Base-by-base conservation (phyloP, 2,797 vertebrate species). In the Phoeniculus purpureus region DNA sequence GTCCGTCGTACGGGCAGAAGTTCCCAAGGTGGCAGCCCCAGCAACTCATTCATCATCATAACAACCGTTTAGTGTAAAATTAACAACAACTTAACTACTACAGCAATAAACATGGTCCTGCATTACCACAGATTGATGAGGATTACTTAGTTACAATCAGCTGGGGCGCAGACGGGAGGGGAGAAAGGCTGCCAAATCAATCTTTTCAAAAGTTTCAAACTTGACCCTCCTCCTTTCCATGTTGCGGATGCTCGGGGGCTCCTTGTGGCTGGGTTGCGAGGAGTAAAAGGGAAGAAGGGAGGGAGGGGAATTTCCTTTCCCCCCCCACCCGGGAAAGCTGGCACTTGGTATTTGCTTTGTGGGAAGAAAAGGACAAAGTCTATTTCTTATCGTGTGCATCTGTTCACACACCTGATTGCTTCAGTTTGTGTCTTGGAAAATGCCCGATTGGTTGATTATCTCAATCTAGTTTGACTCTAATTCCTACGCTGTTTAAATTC, bases 51-150 rank as follows among this genome's bases (percentile, higher is more conserved):
- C 96, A 97, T 98, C 97, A 97, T 97, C 94, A 96, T 97, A 98
- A 97, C 97, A 97, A 96, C 96, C 94, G 91, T 97, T 98, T 97
- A 97, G 96, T 97, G 96, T 97, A 97, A 98, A 98, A 98, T 97
- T 98, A 98, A 98, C 97, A 98, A 96, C 97, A 97, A 97, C 93
- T 97, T 97, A 97, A 97, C 96, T 97, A 97, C 95, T 90, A 94
- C 95, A 95, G 86, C 96, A 96, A 96, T 97, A 97, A 97, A 97
- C 96, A 97, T 83, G 96, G 93, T 76, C 94, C 96, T 97, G 96
- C 93, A 97, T 91, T 97, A 97, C 95, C 62, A 94, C 92, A 96
- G 97, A 97, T 94, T 96, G 97, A 97, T 96, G 94, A 96, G 93
- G 87, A 95, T 96, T 97, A 94, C 94, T 96, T 93, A 92, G 93